Conservation (phyloP, 2,797 vertebrate species). For the Pseudochromis fuscus region DNA sequence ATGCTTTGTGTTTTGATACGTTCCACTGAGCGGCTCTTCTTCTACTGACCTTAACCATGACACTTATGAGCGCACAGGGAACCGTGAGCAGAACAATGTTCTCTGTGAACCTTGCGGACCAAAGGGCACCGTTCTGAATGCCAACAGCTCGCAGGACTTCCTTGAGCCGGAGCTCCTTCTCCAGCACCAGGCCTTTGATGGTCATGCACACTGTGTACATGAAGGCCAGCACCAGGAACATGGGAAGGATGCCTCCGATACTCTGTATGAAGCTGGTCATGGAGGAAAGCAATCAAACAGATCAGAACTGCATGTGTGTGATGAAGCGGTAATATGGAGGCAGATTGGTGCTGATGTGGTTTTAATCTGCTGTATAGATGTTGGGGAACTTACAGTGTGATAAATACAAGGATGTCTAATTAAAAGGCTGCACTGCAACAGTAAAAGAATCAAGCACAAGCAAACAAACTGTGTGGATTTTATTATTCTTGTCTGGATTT, state of each 20-base stretch:
- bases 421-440: no score
- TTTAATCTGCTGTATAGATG: no score
- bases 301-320: no score
- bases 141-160: constrained; percentile 77
- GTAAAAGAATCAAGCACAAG: no score
- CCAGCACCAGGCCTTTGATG: constrained; percentile 83
- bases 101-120: constrained; percentile 72
- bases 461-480: no score
- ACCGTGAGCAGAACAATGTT: constrained; percentile 73
- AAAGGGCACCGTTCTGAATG: constrained; percentile 72
- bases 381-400: no score
- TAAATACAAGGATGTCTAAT: no score
- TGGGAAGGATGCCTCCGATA: constrained; percentile 81
- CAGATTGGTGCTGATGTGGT: no score
- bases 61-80: constrained; percentile 79
- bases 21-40: neutral
- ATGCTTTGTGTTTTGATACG: constrained; percentile 70
- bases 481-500: no score
- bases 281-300: constrained; percentile 55
- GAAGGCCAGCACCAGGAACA: constrained; percentile 86
- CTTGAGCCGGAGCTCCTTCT: constrained; percentile 82
- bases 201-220: constrained; percentile 75
- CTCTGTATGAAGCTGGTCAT: constrained; percentile 79
- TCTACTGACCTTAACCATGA: constrained; percentile 85
- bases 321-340: no score